Base-by-base conservation (phyloP, 2,113 vertebrate species). In the Penelope pileata region DNA sequence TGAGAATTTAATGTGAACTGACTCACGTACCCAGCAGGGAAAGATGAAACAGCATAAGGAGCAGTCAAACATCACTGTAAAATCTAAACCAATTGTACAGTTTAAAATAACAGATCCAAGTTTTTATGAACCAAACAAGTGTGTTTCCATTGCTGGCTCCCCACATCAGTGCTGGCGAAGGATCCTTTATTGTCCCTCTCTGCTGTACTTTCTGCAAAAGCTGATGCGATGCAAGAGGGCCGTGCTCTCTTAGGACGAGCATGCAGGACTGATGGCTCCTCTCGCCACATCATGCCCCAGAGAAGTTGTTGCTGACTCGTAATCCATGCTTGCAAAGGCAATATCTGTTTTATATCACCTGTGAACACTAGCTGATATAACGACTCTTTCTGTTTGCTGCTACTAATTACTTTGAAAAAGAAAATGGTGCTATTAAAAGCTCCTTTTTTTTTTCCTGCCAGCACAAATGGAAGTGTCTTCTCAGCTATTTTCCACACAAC, bases 371-470 rank as follows among this genome's bases (percentile, higher is more conserved):
- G 60, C 80, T 63, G 30, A 75, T 45, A 93, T 73, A 96, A 97
- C 90, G 83, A 40, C 32, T 18, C 51, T 66, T 91, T 88, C 69
- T 91, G 66, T 93, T 95, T 88, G 34, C 40, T 91, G 56, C 69
- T 56, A 30, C 40, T 69, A 74, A 26, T 19, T 90, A 51, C 64
- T 86, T 21, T 34, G 66, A 86, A 91, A 91, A 83, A 83, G 53
- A 88, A 90, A 95, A 48, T 42, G 27, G 14, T 67, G 43, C 88
- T 69, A 76, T 80, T 89, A 74, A 92, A 87, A 91, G 74, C 24
- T 23, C 9, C 29, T 6, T 17, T 18, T 2, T 82, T 82, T 78
- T 73, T 70, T 48, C 47, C 43, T 0, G 1, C 48, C 56, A 78
- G 86, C 38, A 82, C 36, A 81, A 93, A 78, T 53, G 69, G 11